A percentile compares a stretch with the other conserved stretches of the same genome.
These are phyloP conservation scores for Cylloceria caligata DNA, from an alignment of 2,888 invertebrate species.

Conservation along the genomic window DNA sequence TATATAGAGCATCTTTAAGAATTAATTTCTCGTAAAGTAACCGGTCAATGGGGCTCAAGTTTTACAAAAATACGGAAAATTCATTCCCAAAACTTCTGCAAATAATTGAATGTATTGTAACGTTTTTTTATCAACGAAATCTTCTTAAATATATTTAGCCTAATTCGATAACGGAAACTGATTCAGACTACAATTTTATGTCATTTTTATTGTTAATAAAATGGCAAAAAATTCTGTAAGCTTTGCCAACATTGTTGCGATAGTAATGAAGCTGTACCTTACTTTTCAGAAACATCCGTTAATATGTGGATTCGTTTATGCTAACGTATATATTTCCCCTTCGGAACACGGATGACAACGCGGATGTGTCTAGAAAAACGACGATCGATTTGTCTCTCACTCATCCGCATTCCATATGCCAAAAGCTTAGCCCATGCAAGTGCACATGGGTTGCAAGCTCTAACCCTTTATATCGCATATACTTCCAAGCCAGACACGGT, in stretches of 20 bases:
- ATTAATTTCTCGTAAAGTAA: too few species aligned
- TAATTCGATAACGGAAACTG: too few species aligned
- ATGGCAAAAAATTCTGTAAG: neutral
- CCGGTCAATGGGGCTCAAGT: too few species aligned
- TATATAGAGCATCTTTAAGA: too few species aligned
- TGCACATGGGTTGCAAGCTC: constrained; percentile 13
- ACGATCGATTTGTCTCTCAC: constrained; percentile 20
- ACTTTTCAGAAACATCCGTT: neutral
- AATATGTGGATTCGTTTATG: neutral
- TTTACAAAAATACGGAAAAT: too few species aligned
- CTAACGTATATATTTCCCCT: too few species aligned
- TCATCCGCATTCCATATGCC: constrained; percentile 21
- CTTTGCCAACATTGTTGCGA: neutral
- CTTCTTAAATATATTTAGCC: too few species aligned
- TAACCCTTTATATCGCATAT: constrained; percentile 20
- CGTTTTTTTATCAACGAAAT: too few species aligned
- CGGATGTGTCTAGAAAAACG: constrained; percentile 11
- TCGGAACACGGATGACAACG: neutral
- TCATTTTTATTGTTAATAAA: too few species aligned
- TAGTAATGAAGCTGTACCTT: neutral
- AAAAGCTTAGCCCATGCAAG: constrained; percentile 14
- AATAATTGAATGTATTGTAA: too few species aligned
- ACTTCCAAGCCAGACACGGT: neutral
- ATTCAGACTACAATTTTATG: too few species aligned
- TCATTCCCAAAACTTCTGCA: too few species aligned